phyloP scores from a whole-genome alignment of 2,888 invertebrate genomes.

The Drosophila borborema region DNA sequence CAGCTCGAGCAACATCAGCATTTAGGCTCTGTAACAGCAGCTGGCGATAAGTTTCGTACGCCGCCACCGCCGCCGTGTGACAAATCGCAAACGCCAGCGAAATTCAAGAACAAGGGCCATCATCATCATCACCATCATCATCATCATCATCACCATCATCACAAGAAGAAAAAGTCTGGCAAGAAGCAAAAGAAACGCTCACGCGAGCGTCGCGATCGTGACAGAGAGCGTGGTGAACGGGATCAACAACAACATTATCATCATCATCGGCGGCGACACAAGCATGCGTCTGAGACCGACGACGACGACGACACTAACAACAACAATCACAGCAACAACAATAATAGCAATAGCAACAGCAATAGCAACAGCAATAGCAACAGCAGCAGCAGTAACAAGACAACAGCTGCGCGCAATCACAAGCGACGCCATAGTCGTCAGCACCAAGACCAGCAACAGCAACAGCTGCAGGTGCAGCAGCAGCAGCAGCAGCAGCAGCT shows the following conservation, averaged over 20 bases:
- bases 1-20: conserved; percentile 33
- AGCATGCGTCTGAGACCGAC: conserved; percentile 72
- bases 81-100: conserved; percentile 62
- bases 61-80: conserved; percentile 49
- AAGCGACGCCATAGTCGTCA: conserved; percentile 55
- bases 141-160: conserved; percentile 57
- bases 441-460: conserved; percentile 24
- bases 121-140: conserved; percentile 11
- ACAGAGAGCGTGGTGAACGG: conserved; percentile 44
- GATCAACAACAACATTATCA: conserved; percentile 56
- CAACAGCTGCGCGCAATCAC: conserved; percentile 25
- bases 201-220: conserved; percentile 75
- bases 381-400: conserved; percentile 41
- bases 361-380: conserved; percentile 40
- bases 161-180: conserved; percentile 82
- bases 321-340: conserved; percentile 41
- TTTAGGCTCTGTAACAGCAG: conserved; percentile 39
- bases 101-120: conserved; percentile 56
- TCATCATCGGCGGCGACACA: conserved; percentile 77
- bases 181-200: conserved; percentile 82
- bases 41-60: conserved; percentile 52
- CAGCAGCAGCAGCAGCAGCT: conserved; percentile 21
- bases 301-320: conserved; percentile 47
- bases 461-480: conserved; percentile 22
- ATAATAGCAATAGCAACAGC: conserved; percentile 38